Percentiles rank a stretch among this genome's conserved stretches.
phyloP scores from a whole-genome alignment of 1,140 invertebrate species.

The Oryzaephilus surinamensis region DNA sequence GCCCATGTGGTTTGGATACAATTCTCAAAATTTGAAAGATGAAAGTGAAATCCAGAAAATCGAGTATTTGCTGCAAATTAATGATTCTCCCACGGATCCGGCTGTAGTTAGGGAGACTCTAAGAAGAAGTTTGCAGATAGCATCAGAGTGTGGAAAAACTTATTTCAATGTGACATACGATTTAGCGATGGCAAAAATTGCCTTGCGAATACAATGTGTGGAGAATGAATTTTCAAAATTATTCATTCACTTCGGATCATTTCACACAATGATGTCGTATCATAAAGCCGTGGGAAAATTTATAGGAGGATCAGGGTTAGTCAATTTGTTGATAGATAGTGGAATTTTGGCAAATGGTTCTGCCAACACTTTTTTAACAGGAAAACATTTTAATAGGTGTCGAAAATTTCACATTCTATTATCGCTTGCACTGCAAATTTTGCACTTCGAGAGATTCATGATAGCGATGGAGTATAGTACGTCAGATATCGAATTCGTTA shows the following conservation, averaged over 20 bases:
- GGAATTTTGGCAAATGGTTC: constrained; percentile 4
- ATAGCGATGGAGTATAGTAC: too few relatives aligned
- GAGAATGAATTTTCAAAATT: constrained; percentile 14
- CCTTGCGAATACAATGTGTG: constrained; percentile 10
- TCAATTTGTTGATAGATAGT: constrained; percentile 29
- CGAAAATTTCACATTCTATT: too few relatives aligned
- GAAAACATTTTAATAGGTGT: too few relatives aligned
- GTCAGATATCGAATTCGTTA: too few relatives aligned
- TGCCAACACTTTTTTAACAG: not conserved
- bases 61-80: constrained; percentile 25
- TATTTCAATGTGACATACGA: constrained; percentile 1
- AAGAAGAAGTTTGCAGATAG: constrained; percentile 9
- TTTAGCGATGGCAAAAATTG: constrained; percentile 11
- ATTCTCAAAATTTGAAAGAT: constrained; percentile 2
- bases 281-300: constrained; percentile 33
- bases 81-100: constrained; percentile 21
- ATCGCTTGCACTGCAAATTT: too few relatives aligned
- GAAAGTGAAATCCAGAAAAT: constrained; percentile 1
- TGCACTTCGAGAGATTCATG: too few relatives aligned
- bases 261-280: constrained; percentile 34
- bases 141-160: constrained; percentile 1
- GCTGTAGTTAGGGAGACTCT: constrained; percentile 27
- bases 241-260: constrained; percentile 33
- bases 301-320: constrained; percentile 30
- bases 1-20: constrained; percentile 13